Evolutionary conservation across 2,888 invertebrate genomes (phyloP), one percentile per base, ranked within the genome.

Genomic region (Cerastis leucographa): DNA sequence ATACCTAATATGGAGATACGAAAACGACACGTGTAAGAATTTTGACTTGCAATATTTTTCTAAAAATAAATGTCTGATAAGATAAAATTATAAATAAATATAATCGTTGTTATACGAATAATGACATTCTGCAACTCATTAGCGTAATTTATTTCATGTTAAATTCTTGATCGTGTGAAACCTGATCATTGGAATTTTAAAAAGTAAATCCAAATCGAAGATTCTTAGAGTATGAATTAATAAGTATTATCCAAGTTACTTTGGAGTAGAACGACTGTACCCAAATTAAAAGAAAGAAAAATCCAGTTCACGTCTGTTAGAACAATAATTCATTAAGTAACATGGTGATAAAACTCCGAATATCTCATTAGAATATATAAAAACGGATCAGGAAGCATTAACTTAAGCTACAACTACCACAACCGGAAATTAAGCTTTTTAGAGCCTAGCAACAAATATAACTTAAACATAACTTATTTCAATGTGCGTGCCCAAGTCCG

Each of bases 401-500:
- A 73, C 29, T 67, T 14, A 40, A 71, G 61, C n/a, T 2, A 44
- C 25, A 25, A 68, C 11, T 42, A 25, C 12, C n/a, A 9, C 40
- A 25, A 29, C 14, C 25, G 9, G 19, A 49, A 59, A 62, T 78
- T 61, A 59, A 71, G 11, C 7, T 71, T 46, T n/a, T 42, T 19
- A 35, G 42, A 76, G 6, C 17, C 5, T 22, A 66, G 19, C 22
- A 42, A 59, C 42, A 59, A 59, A 42, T 54, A 25, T 25, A 59
- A 29, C n/a, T 70, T 69, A 19, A 62, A 35, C 7, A 12, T 62
- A 49, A 54, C 35, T n/a, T 74, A 40, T 65, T 42, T 64, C 9
- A 56, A n/a, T 59, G 17, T 44, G 44, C 17, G 22, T 9, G 14
- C 22, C 69, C 29, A 29, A 93, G 85, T 94, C 73, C 93, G 85